A percentile compares a stretch with the other conserved stretches of the same genome.
Evolutionary conservation across 2,113 vertebrate genomes (phyloP).

Genomic region (Hippocampus barbouri): DNA sequence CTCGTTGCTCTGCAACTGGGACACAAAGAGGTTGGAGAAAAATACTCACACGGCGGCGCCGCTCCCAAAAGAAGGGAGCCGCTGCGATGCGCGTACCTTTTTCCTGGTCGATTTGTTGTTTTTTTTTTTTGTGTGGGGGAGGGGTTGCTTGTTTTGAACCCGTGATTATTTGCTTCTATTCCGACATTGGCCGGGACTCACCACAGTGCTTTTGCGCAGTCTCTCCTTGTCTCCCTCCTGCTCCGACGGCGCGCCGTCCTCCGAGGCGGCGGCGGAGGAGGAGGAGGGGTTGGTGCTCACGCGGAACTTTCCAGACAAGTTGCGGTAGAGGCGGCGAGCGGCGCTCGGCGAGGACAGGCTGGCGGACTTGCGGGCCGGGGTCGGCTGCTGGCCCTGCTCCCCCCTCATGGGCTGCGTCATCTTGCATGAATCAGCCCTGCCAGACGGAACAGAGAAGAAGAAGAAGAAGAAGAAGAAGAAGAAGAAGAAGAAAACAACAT

Average conservation of each 20-base stretch:
- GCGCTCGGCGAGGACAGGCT: conserved; percentile 83
- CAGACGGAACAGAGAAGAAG: conserved; percentile 14
- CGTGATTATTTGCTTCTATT: conserved; percentile 43
- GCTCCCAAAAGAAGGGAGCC: background rate
- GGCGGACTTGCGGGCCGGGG: conserved; percentile 73
- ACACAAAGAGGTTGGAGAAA: conserved; percentile 8
- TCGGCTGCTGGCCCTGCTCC: conserved; percentile 69
- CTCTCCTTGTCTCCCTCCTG: conserved; percentile 80
- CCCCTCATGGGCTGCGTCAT: conserved; percentile 85
- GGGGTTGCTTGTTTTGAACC: too few species aligned
- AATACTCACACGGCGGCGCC: background rate
- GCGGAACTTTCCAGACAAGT: conserved; percentile 90
- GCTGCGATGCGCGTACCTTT: too few species aligned
- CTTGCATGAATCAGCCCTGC: conserved; percentile 82
- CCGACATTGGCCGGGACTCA: conserved; percentile 61
- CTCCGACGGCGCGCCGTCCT: conserved; percentile 75
- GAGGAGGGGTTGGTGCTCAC: conserved; percentile 73
- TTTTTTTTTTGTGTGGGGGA: too few species aligned
- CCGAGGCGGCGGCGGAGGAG: conserved; percentile 51
- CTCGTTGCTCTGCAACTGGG: conserved; percentile 82
- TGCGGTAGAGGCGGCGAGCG: conserved; percentile 87
- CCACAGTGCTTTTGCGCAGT: conserved; percentile 80
- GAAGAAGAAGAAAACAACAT: background rate
- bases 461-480: conserved; percentile 11
- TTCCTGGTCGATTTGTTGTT: too few species aligned